Conservation (phyloP, 2,797 vertebrate species). For the Xiphophorus birchmanni region DNA sequence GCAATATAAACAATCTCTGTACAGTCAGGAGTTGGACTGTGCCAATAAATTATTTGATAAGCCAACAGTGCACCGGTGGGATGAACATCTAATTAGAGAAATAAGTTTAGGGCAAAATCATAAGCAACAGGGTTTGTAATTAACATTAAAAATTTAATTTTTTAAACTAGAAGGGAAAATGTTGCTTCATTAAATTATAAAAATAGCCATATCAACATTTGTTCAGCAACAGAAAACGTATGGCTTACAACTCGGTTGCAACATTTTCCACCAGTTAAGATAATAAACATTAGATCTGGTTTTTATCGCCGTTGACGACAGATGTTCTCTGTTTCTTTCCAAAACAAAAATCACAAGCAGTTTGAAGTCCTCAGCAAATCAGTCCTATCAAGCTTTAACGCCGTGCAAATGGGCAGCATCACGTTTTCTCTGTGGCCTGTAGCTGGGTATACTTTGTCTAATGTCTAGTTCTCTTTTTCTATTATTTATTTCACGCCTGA, state of each 20-base stretch:
- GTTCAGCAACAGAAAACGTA: background rate
- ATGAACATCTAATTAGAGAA: background rate
- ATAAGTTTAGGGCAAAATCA: background rate
- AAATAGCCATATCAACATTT: background rate
- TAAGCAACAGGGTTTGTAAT: background rate
- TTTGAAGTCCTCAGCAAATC: background rate
- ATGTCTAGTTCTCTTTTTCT: conserved; percentile 5
- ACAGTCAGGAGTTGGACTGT: background rate
- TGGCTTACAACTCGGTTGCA: background rate
- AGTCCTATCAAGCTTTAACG: background rate
- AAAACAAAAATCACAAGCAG: background rate
- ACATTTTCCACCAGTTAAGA: background rate
- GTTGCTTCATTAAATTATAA: background rate
- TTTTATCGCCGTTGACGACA: background rate
- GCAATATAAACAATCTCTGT: background rate
- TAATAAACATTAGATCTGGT: background rate
- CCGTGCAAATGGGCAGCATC: background rate
- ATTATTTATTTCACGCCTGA: conserved; percentile 2
- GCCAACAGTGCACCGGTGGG: background rate
- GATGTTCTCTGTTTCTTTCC: background rate
- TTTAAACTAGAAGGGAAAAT: background rate
- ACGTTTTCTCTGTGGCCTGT: background rate
- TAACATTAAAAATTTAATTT: no score
- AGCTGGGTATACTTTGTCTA: background rate
- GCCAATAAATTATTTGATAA: background rate